Evolutionary conservation across 1,140 invertebrate species (phyloP), one percentile per base, ranked within the genome.

Genomic region (Copidosoma floridanum): DNA sequence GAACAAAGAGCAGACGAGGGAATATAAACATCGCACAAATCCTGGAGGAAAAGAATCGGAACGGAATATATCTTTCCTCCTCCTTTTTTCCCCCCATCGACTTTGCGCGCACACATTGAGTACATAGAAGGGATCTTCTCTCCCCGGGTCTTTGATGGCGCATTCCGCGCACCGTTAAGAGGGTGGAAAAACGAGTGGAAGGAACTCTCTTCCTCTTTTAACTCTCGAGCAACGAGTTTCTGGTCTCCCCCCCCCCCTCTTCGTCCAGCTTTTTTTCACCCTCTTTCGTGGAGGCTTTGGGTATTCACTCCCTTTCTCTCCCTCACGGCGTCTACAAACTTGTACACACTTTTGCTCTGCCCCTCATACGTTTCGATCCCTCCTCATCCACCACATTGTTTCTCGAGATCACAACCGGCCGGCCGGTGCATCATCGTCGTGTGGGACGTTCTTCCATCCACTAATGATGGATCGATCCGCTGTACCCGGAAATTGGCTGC

Each of bases 81-180:
- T 44, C 37, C 29, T 57, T 35, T 21, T 48, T 44, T 18, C 16
- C 21, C 1, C 14, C 20, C 24, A 18, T 14, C 24, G 2, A 53
- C 23, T n/a, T 12, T 12, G 32, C 12, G 16, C 24, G 21, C 43
- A 18, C 8, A 18, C 21, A 24, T 16, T 21, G 7, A 43, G 40
- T 18, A 11, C n/a, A 10, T 16, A 14, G 20, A 18, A 43, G 44
- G 44, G 32, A 26, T 7, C 16, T 20, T 21, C 44, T 41, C 41
- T 38, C 40, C 29, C 20, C 54, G 54, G 26, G 40, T n/a, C 50
- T 60, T 60, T 60, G 58, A 54, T 40, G 50, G 63, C 32, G 63
- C 55, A 69, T 68, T 66, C 64, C 64, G 58, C 41, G 57, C 54
- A 55, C 68, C 63, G 64, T 29, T 55, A 61, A 48, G 24, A 48